Base-by-base conservation (phyloP, 2,113 vertebrate species). In the Periophthalmodon schlosseri region DNA sequence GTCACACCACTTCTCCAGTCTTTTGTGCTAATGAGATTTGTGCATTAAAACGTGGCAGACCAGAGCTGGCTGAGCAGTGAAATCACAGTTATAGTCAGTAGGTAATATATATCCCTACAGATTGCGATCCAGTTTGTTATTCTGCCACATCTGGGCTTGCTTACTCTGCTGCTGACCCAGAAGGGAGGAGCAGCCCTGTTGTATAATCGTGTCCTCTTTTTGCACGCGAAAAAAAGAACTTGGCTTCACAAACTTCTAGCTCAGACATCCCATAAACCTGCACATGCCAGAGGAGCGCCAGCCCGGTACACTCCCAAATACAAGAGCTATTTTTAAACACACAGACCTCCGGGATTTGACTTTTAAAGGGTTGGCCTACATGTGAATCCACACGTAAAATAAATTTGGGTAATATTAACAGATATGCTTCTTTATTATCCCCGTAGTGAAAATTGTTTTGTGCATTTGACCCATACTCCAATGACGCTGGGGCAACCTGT, bases 61-160 rank as follows among this genome's bases (percentile, higher is more conserved):
- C 13, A 47, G 23, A 28, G 50, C 36, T 9, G 10, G 21, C 4
- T 11, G 49, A 44, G 50, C 61, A 24, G 63, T 72, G 66, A 49
- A 28, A 33, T 67, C 65, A 58, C 56, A 50, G 71, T 76, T 72
- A 36, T 49, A 50, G 14, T 36, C 52, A 50, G 57, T 52, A 57
- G 18, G 49, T 58, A 44, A 44, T 44, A 44, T 44, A 7, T 44
- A 44, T 44, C 57, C 72, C 66, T 73, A 18, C 80, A 75, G 69
- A 73, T 78, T 57, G 39, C 69, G 72, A 65, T 78, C 68, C 57
- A 24, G 18, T 14, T 8, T 74, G 69, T 84, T 70, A 83, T 81
- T 75, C 73, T 75, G 24, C 75, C 79, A 88, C 89, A 89, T 91
- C 84, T 91, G 89, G 85, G 47, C 54, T 72, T 74, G 67, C 24